Percentiles rank a stretch among this genome's conserved stretches.
These are phyloP conservation scores for Halocynthia roretzi DNA, from an alignment of 23 tunicate genomes.

Conservation along the genomic window DNA sequence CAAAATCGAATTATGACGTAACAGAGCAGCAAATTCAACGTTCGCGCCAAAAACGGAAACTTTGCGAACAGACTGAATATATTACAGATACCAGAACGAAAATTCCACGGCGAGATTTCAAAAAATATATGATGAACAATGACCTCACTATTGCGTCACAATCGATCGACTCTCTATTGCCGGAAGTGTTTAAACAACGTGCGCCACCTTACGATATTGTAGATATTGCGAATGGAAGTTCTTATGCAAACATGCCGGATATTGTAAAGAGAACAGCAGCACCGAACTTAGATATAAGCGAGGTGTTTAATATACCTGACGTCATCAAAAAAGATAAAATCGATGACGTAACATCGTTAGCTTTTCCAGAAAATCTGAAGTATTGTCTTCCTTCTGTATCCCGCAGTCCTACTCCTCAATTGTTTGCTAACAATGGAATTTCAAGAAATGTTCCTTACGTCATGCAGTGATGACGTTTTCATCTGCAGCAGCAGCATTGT, in stretches of 20 bases:
- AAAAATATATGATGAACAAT: neutral
- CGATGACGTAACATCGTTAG: neutral
- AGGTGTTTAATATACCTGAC: neutral
- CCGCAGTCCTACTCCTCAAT: neutral
- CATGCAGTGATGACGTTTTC: too few species aligned
- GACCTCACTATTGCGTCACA: neutral
- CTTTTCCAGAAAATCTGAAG: neutral
- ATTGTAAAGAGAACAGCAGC: neutral
- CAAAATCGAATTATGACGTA: neutral
- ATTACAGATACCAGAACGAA: neutral
- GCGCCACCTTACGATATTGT: neutral
- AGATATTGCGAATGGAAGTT: neutral
- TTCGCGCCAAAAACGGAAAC: constrained; percentile 1
- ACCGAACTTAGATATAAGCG: neutral
- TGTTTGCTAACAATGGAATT: too few species aligned
- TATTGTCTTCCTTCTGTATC: constrained; percentile 8
- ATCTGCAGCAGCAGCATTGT: too few species aligned
- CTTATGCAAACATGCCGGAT: neutral
- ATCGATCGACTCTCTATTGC: neutral
- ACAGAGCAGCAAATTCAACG: neutral
- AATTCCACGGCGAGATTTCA: neutral
- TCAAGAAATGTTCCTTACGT: too few species aligned
- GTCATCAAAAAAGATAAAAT: neutral
- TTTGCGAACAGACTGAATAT: neutral
- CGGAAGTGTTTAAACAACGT: neutral